Conservation (phyloP, 2,797 vertebrate species). For the Peromyscus melanophrys region DNA sequence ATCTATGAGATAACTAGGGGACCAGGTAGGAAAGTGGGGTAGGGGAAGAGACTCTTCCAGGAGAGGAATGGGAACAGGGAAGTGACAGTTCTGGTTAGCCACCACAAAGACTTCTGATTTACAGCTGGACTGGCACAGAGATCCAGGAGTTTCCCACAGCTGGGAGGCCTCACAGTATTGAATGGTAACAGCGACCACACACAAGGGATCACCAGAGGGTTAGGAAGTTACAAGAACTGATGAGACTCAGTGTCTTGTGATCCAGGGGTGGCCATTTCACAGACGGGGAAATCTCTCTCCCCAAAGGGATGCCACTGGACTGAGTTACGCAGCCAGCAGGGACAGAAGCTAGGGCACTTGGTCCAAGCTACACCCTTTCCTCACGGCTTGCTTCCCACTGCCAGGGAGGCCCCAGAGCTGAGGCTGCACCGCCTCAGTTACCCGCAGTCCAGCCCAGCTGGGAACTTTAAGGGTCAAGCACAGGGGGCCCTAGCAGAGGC, state of each 20-base stretch:
- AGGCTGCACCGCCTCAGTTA: background rate
- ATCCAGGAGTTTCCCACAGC: background rate
- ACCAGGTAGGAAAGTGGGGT: background rate
- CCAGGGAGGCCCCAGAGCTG: background rate
- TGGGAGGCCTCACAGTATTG: rapidly evolving
- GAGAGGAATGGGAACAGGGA: background rate
- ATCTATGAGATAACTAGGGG: background rate
- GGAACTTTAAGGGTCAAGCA: background rate
- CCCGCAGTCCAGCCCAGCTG: background rate
- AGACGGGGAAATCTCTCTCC: background rate
- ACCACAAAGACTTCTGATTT: background rate
- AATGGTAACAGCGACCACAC: too few relatives aligned
- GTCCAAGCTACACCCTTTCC: background rate
- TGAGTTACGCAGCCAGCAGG: background rate
- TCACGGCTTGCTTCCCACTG: rapidly evolving
- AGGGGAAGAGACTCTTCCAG: background rate
- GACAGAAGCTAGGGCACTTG: background rate
- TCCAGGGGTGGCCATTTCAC: background rate
- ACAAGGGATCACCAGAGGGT: background rate
- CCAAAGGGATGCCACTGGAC: background rate
- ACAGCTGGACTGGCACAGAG: background rate
- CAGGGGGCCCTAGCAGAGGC: background rate
- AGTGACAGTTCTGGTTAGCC: background rate
- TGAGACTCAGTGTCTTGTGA: background rate
- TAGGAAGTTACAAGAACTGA: background rate